These are phyloP conservation scores for Trissolcus basalis DNA, from an alignment of 1,140 invertebrate species.

Conservation along the genomic window DNA sequence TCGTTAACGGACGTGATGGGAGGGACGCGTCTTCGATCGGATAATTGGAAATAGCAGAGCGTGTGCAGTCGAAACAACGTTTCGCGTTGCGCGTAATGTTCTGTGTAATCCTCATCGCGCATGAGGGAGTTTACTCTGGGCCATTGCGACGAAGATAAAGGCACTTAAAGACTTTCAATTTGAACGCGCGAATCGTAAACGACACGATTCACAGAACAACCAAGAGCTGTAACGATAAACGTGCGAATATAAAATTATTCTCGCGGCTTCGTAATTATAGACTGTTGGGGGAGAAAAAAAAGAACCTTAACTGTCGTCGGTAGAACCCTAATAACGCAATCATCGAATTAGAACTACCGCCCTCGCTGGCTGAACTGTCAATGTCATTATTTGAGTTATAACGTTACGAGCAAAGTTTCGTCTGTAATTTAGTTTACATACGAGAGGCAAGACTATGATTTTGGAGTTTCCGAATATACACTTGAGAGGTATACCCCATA, in stretches of 20 bases:
- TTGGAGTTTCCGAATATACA: background rate
- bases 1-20: slow-evolving; percentile 53
- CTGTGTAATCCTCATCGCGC: slow-evolving; percentile 59
- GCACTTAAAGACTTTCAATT: slow-evolving; percentile 61
- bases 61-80: slow-evolving; percentile 48
- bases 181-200: slow-evolving; percentile 60
- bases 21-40: slow-evolving; percentile 51
- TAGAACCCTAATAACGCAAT: slow-evolving; percentile 27
- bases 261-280: background rate
- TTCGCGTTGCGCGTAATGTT: slow-evolving; percentile 53
- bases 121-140: slow-evolving; percentile 59
- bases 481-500: too few relatives aligned
- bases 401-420: slow-evolving; percentile 12
- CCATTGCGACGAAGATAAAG: slow-evolving; percentile 55
- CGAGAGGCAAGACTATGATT: background rate
- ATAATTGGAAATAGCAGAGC: slow-evolving; percentile 52
- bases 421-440: slow-evolving; percentile 16
- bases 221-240: slow-evolving; percentile 12
- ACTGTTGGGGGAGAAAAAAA: slow-evolving; percentile 21
- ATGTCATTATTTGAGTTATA: slow-evolving; percentile 29
- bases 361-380: slow-evolving; percentile 1
- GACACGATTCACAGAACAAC: slow-evolving; percentile 47
- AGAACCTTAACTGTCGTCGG: background rate
- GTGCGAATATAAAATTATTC: slow-evolving; percentile 29
- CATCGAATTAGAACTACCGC: slow-evolving; percentile 30